Base-by-base conservation (phyloP, 2,888 invertebrate species). In the Blastobasis lacticolella region DNA sequence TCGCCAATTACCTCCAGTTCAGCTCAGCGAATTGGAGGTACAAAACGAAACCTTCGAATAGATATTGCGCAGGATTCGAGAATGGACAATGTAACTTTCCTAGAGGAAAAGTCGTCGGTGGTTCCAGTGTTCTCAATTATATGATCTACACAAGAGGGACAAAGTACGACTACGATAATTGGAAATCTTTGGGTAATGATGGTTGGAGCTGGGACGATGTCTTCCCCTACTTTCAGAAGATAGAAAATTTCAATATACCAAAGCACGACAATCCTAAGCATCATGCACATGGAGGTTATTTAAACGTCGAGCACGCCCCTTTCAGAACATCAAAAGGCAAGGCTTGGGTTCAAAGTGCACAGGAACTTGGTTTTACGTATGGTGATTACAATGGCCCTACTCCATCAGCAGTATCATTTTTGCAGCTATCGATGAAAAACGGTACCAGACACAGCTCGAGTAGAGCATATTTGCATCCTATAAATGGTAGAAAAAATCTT, bases 41-140 rank as follows among this genome's bases (percentile, higher is more conserved):
- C 75, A 91, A 92, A 69, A 95, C 95, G 0, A 92, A 93, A 71
- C 93, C 95, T 0, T 94, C 94, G 9, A 87, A 90, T 45, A 90
- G 83, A 50, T 93, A 92, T 59, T 95, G 95, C 66, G 87, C 92
- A 36, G 95, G 94, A 5, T 92, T 95, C 88, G 91, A 92, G 58
- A 91, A 94, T 59, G 89, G 90, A 58, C 92, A 92, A 55, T 94
- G 95, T 71, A 91, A 93, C 61, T 95, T 92, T 92, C 95, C 95
- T 0, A 84, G 94, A 55, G 96, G 95, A 4, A 95, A 94, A 74
- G 94, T 94, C 0, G 89, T 96, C 69, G 96, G 96, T 5, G 96
- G 96, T 2, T 92, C 92, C 6, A 94, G 94, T 57, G 92, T 94
- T 0, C 81, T 95, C 7, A 96, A 96, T 71, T 93, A 92, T 62